Evolutionary conservation across 2,113 vertebrate genomes (phyloP), one percentile per base, ranked within the genome.

Genomic region (Bagarius yarrelli): DNA sequence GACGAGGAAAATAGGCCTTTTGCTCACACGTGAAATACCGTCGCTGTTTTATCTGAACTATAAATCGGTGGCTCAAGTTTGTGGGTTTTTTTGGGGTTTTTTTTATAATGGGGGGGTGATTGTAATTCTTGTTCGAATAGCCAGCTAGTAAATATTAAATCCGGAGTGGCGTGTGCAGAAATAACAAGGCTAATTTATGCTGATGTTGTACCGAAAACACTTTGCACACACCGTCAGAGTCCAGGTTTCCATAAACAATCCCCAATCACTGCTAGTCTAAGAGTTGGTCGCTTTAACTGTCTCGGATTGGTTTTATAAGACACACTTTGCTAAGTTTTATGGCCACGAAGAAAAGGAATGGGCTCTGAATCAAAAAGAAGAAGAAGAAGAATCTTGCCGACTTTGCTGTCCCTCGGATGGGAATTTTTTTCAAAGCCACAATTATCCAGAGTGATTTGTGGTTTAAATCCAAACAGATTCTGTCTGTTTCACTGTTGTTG

Each of bases 151-250:
- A 88, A 88, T 85, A 85, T 81, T 79, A 86, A 59, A 66, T 85
- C 76, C 75, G 74, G 77, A 81, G 59, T 47, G 40, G 9, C 73
- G 79, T 79, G 81, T 27, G 8, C 21, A 71, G 81, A 84, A 85
- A 91, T 90, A 89, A 86, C 85, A 81, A 82, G 83, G 76, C 82
- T 87, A 88, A 88, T 90, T 91, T 89, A 89, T 90, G 84, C 86
- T 86, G 83, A 89, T 90, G 86, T 87, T 86, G 82, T 85, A 85
- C 89, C 83, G 70, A 88, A 90, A 90, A 90, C 75, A 70, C 81
- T 91, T 91, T 88, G 90, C 85, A 40, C 75, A 82, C 50, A 81
- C 85, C 84, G 86, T 88, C 88, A 87, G 80, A 72, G 85, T 79
- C 79, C 8, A 32, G 76, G 77, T 81, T 74, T 64, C 82, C 67